Evolutionary conservation across 2,888 invertebrate species (phyloP), one percentile per base, ranked within the genome.

Genomic region (Clunio marinus): DNA sequence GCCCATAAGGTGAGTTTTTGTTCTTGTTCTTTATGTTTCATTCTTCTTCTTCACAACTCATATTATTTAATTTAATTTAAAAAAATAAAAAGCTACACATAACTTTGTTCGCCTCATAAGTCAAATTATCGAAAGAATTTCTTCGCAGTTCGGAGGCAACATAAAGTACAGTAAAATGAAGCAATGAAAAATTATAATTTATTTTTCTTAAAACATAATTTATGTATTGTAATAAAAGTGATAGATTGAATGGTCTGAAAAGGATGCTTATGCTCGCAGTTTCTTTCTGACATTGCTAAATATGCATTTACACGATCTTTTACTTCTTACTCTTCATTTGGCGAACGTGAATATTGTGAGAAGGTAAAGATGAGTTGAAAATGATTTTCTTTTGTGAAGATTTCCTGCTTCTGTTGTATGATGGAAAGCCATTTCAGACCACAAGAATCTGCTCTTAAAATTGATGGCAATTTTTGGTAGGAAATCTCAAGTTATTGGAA

Each of bases 1-100:
- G 94, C 94, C 82, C 94, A 95, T 83, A 91, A 91, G 85, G 85
- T 85, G 1, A 45, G 37, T 35, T 65, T 62, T 65, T 37, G 51
- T 20, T 51, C 51, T 20, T 51, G 17, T 7, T 32, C 32, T 32
- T 32, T 32, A 7, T 32, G 32, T 32, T 32, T 32, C 32, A 32
- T 8, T 32, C 32, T 32, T 32, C 20, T 20, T 22, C 2, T 51
- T 51, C 17, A 3, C 51, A 51, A 51, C 20, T 51, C n/a, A 17
- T 20, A 51, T 51, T 20, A 20, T 51, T 51, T 51, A 51, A 51
- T 51, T 51, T 51, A 51, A 51, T 51, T 51, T 51, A 4, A 51
- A 51, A 51, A 41, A n/a, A n/a, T n/a, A n/a, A n/a, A n/a, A n/a
- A n/a, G 32, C 51, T 51, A 51, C 51, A 51, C 17, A 20, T 20